Base-by-base conservation (phyloP, 35 echinoderm and acorn worm genomes). In the Apostichopus parvimensis region DNA sequence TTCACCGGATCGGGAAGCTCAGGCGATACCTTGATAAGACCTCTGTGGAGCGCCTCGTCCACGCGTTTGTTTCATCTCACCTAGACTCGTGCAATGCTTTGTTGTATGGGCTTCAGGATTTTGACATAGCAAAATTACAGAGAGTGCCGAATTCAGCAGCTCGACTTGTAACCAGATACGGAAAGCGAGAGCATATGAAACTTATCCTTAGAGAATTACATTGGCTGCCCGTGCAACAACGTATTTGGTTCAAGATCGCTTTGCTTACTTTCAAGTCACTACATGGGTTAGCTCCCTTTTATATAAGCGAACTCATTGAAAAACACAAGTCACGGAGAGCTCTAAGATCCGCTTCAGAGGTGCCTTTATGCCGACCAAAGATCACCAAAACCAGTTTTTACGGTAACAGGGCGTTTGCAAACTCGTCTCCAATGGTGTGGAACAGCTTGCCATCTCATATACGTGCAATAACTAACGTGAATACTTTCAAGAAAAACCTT, bases 221-320 rank as follows among this genome's bases (percentile, higher is more conserved):
- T 53, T 94, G 93, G 93, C 87, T 94, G 12, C 87, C 93, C 9
- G 93, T 94, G 45, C 11, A 71, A 56, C 21, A 81, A 34, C 71
- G 71, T 15, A 90, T 90, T 53, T 6, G 7, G 2, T 94, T 59
- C 34, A 94, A 90, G 66, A 83, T 90, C 77, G 18, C 56, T 52
- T n/a, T 94, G 13, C 87, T 94, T 54, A 94, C 93, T n/a, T 91
- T 53, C 57, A 90, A 94, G 68, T 11, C 78, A 55, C 52, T 94
- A 60, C 57, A 84, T 82, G 88, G 78, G 11, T 22, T 85, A 22
- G 93, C 88, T 28, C 93, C 93, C 13, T 12, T 28, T 24, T 94
- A 94, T 60, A 60, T 60, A 80, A 25, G 24, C 24, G 24, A 25
- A 25, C 24, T 0, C 24, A 25, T 25, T 25, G 24, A 25, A 25